Evolutionary conservation across 2,888 invertebrate species (phyloP).

Genomic region (Scaptomyza flava): DNA sequence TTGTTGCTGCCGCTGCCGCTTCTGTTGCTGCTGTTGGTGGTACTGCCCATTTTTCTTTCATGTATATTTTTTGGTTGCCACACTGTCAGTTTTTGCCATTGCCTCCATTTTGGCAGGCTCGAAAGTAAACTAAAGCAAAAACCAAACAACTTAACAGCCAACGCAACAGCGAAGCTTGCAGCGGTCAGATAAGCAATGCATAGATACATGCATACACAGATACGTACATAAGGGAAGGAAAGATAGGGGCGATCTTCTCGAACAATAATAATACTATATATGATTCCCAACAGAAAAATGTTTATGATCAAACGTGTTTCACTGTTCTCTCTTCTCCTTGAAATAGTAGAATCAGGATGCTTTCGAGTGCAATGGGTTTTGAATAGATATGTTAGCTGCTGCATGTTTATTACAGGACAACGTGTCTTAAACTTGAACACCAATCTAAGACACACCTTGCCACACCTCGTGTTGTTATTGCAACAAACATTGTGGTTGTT

Average conservation of each 20-base stretch:
- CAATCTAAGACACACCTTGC: conserved; percentile 4
- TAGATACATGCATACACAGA: conserved; percentile 32
- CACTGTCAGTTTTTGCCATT: conserved; percentile 58
- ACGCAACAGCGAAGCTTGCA: conserved; percentile 61
- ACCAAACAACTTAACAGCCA: conserved; percentile 67
- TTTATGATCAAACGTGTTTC: too few species aligned
- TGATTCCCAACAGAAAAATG: neutral
- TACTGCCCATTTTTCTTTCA: neutral
- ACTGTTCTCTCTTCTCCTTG: neutral
- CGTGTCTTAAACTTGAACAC: conserved; percentile 29
- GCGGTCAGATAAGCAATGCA: conserved; percentile 62
- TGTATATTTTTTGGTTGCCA: conserved; percentile 38
- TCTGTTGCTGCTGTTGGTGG: neutral
- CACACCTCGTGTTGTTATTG: conserved; percentile 39
- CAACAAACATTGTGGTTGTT: conserved; percentile 40
- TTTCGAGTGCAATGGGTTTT: conserved; percentile 1
- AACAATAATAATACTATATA: neutral
- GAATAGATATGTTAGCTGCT: conserved; percentile 61
- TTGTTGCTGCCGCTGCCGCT: conserved; percentile 38
- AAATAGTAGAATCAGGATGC: neutral
- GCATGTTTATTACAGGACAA: conserved; percentile 55
- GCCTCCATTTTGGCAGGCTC: conserved; percentile 64
- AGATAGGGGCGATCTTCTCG: too few species aligned
- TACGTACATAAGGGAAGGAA: too few species aligned
- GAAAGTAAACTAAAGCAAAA: conserved; percentile 69